Conservation (phyloP, 2,888 invertebrate genomes). For the Eupithecia abbreviata region DNA sequence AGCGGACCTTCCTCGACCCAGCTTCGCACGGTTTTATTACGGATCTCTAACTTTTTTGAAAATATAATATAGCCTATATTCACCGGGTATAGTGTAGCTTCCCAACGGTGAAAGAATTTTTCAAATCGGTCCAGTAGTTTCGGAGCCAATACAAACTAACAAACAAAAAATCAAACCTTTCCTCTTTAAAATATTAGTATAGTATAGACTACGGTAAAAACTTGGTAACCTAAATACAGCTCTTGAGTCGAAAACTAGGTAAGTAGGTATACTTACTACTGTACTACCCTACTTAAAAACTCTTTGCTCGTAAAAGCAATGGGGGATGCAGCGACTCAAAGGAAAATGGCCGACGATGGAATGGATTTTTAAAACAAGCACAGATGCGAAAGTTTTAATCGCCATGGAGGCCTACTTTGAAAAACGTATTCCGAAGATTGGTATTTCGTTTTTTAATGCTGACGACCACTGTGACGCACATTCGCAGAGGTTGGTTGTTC, state of each 20-base stretch:
- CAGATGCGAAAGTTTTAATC: constrained; percentile 6
- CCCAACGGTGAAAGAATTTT: too few relatives aligned
- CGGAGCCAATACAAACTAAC: too few relatives aligned
- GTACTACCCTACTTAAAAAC: not conserved
- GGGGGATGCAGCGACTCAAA: not conserved
- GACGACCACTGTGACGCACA: too few relatives aligned
- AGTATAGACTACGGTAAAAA: not conserved
- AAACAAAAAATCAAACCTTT: too few relatives aligned
- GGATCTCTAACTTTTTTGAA: too few relatives aligned
- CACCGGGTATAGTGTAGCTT: too few relatives aligned
- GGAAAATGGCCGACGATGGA: not conserved
- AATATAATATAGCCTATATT: too few relatives aligned
- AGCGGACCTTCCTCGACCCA: too few relatives aligned
- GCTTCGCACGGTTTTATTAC: too few relatives aligned
- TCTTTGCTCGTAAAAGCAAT: constrained; percentile 6
- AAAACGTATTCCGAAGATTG: not conserved
- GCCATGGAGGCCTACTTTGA: not conserved
- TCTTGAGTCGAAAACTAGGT: not conserved
- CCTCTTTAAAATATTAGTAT: too few relatives aligned
- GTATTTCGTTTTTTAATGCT: not conserved
- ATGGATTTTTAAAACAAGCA: constrained; percentile 4
- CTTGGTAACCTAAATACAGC: not conserved
- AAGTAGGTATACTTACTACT: not conserved
- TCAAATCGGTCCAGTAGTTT: too few relatives aligned
- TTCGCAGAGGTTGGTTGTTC: too few relatives aligned